A percentile compares a stretch with the other conserved stretches of the same genome.
These are phyloP conservation scores for Lateolabrax maculatus DNA, from an alignment of 2,797 vertebrate species.

Conservation along the genomic window DNA sequence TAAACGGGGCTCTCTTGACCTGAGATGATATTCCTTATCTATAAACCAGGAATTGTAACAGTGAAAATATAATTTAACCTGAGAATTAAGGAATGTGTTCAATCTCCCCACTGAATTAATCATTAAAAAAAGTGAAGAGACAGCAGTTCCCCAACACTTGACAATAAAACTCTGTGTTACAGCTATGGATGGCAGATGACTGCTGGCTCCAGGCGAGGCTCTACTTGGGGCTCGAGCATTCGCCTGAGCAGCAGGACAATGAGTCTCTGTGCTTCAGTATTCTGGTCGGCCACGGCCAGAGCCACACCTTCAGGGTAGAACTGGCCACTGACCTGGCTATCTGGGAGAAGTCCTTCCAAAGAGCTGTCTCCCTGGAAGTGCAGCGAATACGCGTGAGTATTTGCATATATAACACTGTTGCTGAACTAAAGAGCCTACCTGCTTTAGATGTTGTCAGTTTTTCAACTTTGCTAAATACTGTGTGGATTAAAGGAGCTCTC, in stretches of 20 bases:
- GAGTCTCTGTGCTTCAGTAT: constrained; percentile 93
- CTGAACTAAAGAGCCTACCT: neutral
- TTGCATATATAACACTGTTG: neutral
- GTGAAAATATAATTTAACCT: neutral
- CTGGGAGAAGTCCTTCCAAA: constrained; percentile 96
- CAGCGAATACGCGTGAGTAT: constrained; percentile 91
- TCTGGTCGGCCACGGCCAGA: constrained; percentile 90
- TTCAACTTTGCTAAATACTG: neutral
- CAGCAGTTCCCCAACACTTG: neutral
- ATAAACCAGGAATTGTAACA: constrained; percentile 1
- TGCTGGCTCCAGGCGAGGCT: constrained; percentile 93
- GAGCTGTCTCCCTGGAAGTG: constrained; percentile 93
- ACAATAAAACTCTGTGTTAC: constrained; percentile 60
- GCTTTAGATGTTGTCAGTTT: constrained; percentile 11
- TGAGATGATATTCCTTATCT: constrained; percentile 7
- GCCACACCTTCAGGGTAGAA: constrained; percentile 92
- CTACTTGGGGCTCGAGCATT: constrained; percentile 90
- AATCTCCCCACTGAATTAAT: neutral
- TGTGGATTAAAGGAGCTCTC: constrained; percentile 18
- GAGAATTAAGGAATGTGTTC: neutral
- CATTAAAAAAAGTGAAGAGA: constrained; percentile 1
- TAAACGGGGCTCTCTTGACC: constrained; percentile 11
- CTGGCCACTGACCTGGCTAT: constrained; percentile 89
- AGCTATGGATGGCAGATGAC: constrained; percentile 93
- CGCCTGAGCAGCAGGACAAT: constrained; percentile 88